Base-by-base conservation (phyloP, 1,140 invertebrate species). In the Bombus affinis region DNA sequence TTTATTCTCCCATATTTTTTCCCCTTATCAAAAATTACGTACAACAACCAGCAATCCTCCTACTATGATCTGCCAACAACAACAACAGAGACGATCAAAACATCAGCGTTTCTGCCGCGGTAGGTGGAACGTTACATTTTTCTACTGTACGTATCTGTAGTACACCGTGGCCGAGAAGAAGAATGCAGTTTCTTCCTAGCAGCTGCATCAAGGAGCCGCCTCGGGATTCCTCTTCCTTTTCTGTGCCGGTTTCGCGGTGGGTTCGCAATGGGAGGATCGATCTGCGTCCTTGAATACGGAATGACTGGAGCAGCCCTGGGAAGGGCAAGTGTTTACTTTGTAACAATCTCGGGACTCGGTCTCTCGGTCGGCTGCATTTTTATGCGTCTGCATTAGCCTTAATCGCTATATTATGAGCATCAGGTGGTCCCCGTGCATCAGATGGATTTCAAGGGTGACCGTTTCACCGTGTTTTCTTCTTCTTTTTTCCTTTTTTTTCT, bases 351-450 rank as follows among this genome's bases (percentile, higher is more conserved):
- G 82, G 76, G 82, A 90, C 78, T 90, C 85, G 89, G 85, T 90
- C 88, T 90, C 88, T 90, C 89, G 89, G 88, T 85, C 88, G 89
- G 73, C 86, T 78, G 89, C 89, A 90, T 90, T 90, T 90, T 87
- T 79, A 90, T 89, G 88, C 88, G 88, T 89, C 88, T 86, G 85
- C 88, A 78, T 90, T 90, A 90, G 74, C 86, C 78, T 90, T 90
- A 88, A 90, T 90, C 89, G 85, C 86, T 86, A 78, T 83, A 90
- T 90, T 90, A 86, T 83, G 75, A 81, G 83, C 75, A 83, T 84
- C 88, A 74, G 76, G 88, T 81, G 71, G 88, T 53, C 74, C 81
- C 76, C 28, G 59, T 62, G 25, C 35, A 62, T 62, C 66, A 79
- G 57, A 77, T 76, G 59, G 68, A 76, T 80, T 81, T 77, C 75